Percentiles rank a stretch among this genome's conserved stretches.
phyloP scores from a whole-genome alignment of 92 coral and sea anemone genomes.

The Micromussa lordhowensis region DNA sequence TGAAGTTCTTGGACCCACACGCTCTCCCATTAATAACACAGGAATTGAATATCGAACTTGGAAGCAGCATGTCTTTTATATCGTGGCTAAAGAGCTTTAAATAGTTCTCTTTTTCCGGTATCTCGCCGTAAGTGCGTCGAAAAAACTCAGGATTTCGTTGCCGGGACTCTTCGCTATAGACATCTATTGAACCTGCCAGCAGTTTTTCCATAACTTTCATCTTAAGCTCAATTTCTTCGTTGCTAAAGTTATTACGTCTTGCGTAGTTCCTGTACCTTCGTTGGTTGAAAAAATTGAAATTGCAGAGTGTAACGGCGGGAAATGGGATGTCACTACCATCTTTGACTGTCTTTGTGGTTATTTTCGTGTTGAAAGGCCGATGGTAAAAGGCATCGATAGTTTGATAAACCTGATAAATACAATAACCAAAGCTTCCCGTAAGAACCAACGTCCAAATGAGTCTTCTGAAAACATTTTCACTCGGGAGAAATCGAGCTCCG shows the following conservation, averaged over 20 bases:
- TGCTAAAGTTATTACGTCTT: not conserved
- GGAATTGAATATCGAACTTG: not conserved
- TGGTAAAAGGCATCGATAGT: slow-evolving; percentile 14
- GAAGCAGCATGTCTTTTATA: slow-evolving; percentile 56
- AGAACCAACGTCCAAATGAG: slow-evolving; percentile 41
- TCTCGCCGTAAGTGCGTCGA: not conserved
- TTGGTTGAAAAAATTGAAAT: slow-evolving; percentile 17
- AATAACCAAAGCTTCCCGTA: not conserved
- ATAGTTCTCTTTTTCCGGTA: not conserved
- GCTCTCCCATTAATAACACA: slow-evolving; percentile 4
- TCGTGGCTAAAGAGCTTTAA: slow-evolving; percentile 9
- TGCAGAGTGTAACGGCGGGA: slow-evolving; percentile 31
- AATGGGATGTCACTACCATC: not conserved
- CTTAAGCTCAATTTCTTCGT: not conserved
- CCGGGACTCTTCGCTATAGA: not conserved
- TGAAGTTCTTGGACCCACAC: slow-evolving; percentile 39
- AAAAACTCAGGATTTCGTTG: not conserved
- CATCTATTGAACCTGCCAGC: not conserved
- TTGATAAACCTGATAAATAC: slow-evolving; percentile 6
- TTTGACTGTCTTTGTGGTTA: slow-evolving; percentile 9
- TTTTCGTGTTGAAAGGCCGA: slow-evolving; percentile 40
- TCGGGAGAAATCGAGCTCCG: slow-evolving; percentile 45
- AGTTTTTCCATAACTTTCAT: not conserved
- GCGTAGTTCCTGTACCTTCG: slow-evolving; percentile 1
- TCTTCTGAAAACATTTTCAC: slow-evolving; percentile 26